Base-by-base conservation (phyloP, 2,888 invertebrate species). In the Sericinus montela region DNA sequence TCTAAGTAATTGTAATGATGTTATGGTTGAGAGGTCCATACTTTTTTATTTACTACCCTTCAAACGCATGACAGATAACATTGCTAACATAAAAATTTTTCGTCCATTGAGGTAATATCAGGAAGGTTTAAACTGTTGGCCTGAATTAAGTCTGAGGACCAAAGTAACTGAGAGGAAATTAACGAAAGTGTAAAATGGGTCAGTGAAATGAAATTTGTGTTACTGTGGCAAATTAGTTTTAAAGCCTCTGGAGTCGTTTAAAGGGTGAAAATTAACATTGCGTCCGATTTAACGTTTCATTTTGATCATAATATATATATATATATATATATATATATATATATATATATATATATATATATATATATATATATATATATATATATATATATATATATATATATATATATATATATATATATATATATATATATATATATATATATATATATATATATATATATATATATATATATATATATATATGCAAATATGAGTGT, bases 101-200 rank as follows among this genome's bases (percentile, higher is more conserved):
- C 19, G 19, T 19, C 19, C 5, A 19, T 19, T 19, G 19, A 19
- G 19, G 19, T 19, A 2, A 19, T 25, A 25, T 25, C 7, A 32
- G 15, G 37, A 19, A 7, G 8, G 23, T 28, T 34, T 15, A 30
- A 44, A 34, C 11, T 29, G 39, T 48, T 36, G 30, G 14, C 19
- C 25, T 28, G 29, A 45, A 44, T 35, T 25, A 39, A 39, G 30
- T 48, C n/a, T 34, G 8, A 11, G n/a, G n/a, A 40, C 15, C 40
- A 19, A 40, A 45, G 15, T 28, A 23, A 38, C 28, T 14, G 47
- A 8, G 35, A 30, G 39, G 25, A 49, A 49, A 49, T 49, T 39
- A 49, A 49, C 39, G 19, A 44, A 49, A 49, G 49, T 45, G 44
- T 49, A 40, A 49, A 49, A 45, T 49, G 35, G 44, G 39, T 45